Evolutionary conservation across 2,888 invertebrate genomes (phyloP).

Genomic region (Ditylenchus weischeri): DNA sequence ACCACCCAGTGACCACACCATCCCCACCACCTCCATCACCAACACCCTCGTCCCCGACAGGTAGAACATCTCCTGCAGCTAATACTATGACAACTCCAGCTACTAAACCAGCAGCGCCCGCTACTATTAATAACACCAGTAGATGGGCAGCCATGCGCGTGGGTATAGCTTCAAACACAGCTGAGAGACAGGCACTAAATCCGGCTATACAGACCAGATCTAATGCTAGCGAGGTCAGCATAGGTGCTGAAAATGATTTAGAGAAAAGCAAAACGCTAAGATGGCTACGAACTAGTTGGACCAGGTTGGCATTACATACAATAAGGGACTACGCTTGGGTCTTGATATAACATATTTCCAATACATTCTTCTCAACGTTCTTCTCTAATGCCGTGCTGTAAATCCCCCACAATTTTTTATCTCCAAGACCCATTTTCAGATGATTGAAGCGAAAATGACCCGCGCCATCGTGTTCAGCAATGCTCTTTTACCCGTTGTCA

Average conservation of each 20-base stretch:
- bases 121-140: background rate
- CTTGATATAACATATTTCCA: too few relatives aligned
- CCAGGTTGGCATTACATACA: background rate
- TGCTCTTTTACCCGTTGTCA: too few relatives aligned
- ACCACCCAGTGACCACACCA: background rate
- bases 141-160: conserved; percentile 3
- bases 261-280: conserved; percentile 6
- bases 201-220: background rate
- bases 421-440: too few relatives aligned
- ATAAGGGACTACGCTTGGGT: too few relatives aligned
- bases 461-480: too few relatives aligned
- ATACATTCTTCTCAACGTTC: too few relatives aligned
- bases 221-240: background rate
- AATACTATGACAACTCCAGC: background rate
- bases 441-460: too few relatives aligned
- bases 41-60: background rate
- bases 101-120: conserved; percentile 1
- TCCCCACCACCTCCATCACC: conserved; percentile 20
- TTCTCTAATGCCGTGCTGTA: too few relatives aligned
- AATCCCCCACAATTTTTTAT: too few relatives aligned
- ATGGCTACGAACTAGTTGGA: conserved; percentile 10
- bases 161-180: conserved; percentile 1
- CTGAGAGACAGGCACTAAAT: conserved; percentile 11
- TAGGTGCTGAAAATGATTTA: background rate
- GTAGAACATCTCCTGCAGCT: conserved; percentile 8